Percentiles rank a stretch among this genome's conserved stretches.
Evolutionary conservation across 2,888 invertebrate species (phyloP).

Genomic region (Nomada fucata): DNA sequence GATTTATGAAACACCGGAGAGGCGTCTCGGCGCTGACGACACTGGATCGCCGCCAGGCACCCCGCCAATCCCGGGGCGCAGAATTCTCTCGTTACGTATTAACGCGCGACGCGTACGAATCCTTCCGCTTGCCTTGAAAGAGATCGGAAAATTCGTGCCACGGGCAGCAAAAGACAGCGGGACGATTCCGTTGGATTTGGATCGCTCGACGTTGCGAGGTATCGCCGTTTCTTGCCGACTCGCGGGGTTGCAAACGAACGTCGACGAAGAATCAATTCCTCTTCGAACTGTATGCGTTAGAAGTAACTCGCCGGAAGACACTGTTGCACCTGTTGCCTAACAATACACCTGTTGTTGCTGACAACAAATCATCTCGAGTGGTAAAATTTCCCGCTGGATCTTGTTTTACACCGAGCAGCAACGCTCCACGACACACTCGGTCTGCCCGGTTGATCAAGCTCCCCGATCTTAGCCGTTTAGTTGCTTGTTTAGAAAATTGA

Average conservation of each 20-base stretch:
- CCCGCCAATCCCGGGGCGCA: conserved; percentile 71
- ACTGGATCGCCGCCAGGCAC: conserved; percentile 74
- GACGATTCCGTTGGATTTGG: background rate
- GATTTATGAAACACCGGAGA: conserved; percentile 67
- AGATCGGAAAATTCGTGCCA: background rate
- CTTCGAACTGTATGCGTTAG: background rate
- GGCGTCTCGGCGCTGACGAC: conserved; percentile 44
- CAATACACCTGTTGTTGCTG: conserved; percentile 65
- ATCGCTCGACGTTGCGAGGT: background rate
- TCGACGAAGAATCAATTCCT: conserved; percentile 17
- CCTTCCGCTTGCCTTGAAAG: background rate
- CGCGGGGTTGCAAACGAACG: background rate
- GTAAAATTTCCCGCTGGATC: conserved; percentile 18
- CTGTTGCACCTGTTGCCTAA: conserved; percentile 1
- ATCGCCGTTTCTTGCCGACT: background rate
- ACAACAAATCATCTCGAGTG: conserved; percentile 39
- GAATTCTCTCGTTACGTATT: conserved; percentile 52
- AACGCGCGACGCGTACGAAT: conserved; percentile 27
- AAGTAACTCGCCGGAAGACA: conserved; percentile 18
- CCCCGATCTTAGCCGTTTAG: background rate
- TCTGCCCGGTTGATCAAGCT: conserved; percentile 20
- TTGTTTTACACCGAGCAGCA: background rate
- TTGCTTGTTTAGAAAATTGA: no score
- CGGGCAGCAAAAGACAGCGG: background rate
- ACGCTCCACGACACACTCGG: conserved; percentile 15